Conservation (phyloP, 2,797 vertebrate genomes). For the Pseudopleuronectes americanus region DNA sequence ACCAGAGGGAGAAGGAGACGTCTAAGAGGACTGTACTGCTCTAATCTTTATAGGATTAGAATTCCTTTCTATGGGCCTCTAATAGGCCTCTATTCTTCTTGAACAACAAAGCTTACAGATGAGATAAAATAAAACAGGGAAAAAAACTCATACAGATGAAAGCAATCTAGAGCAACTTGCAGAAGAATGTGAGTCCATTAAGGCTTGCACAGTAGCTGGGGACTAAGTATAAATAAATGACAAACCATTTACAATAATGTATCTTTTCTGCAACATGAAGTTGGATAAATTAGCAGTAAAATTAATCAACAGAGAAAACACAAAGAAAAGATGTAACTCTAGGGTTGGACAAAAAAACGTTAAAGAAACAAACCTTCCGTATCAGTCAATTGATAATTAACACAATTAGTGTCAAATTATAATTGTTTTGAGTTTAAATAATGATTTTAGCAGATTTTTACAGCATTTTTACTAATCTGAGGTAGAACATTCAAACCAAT, state of each 20-base stretch:
- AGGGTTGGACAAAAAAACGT: not conserved
- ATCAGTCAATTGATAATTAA: too few species aligned
- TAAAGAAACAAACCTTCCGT: not conserved
- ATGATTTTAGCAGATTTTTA: too few species aligned
- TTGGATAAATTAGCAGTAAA: constrained; percentile 16
- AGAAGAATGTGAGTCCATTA: constrained; percentile 59
- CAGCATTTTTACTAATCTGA: too few species aligned
- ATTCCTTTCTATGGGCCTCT: constrained; percentile 55
- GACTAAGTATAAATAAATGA: constrained; percentile 56
- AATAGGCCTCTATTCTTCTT: constrained; percentile 58
- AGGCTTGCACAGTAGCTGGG: constrained; percentile 33
- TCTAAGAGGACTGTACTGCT: constrained; percentile 40
- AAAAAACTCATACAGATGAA: constrained; percentile 56
- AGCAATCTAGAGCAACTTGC: constrained; percentile 61
- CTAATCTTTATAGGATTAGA: constrained; percentile 65
- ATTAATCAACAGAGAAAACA: not conserved
- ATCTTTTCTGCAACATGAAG: constrained; percentile 30
- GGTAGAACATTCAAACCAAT: too few species aligned
- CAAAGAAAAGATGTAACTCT: too few species aligned
- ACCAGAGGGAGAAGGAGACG: constrained; percentile 42
- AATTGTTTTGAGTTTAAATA: too few species aligned
- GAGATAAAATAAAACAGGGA: constrained; percentile 32
- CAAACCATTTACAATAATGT: constrained; percentile 32
- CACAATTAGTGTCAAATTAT: too few species aligned
- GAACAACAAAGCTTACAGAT: constrained; percentile 59